A percentile compares a stretch with the other conserved stretches of the same genome.
These are phyloP conservation scores for Panulirus ornatus DNA, from an alignment of 1,140 invertebrate genomes.

Conservation along the genomic window DNA sequence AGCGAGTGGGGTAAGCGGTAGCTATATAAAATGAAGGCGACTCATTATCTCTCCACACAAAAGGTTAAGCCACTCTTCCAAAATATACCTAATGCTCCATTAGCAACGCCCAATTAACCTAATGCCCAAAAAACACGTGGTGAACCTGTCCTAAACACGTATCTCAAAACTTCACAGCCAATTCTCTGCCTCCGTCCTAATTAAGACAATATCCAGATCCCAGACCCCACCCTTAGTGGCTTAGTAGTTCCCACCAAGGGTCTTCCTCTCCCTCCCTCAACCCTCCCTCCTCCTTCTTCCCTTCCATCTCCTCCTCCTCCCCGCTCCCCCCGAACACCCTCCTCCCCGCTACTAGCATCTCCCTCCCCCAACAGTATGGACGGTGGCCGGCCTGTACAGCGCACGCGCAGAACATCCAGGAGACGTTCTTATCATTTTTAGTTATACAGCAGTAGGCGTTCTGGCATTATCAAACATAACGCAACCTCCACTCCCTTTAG, in stretches of 20 bases:
- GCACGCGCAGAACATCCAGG: not conserved
- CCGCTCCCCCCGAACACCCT: not conserved
- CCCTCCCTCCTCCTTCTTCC: not conserved
- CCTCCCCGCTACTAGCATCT: not conserved
- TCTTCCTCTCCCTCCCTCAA: not conserved
- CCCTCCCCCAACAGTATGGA: not conserved
- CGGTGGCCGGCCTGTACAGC: not conserved
- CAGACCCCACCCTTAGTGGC: not conserved
- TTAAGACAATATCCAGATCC: constrained; percentile 61
- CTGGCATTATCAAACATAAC: constrained; percentile 69
- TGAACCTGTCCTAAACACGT: constrained; percentile 40
- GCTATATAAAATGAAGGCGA: not conserved
- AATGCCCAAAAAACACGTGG: constrained; percentile 43
- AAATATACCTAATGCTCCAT: constrained; percentile 47
- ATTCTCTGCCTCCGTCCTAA: constrained; percentile 27
- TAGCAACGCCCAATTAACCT: constrained; percentile 58
- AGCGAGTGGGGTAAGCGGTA: not conserved
- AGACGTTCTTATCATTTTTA: constrained; percentile 65
- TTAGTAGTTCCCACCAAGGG: not conserved
- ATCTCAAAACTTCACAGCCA: constrained; percentile 65
- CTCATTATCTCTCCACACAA: constrained; percentile 14
- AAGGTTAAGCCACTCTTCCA: constrained; percentile 50
- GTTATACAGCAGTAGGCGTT: constrained; percentile 63
- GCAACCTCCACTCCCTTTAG: constrained; percentile 51
- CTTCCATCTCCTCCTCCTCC: not conserved